phyloP scores from a whole-genome alignment of 1,140 invertebrate genomes.

The Camponotus floridanus region DNA sequence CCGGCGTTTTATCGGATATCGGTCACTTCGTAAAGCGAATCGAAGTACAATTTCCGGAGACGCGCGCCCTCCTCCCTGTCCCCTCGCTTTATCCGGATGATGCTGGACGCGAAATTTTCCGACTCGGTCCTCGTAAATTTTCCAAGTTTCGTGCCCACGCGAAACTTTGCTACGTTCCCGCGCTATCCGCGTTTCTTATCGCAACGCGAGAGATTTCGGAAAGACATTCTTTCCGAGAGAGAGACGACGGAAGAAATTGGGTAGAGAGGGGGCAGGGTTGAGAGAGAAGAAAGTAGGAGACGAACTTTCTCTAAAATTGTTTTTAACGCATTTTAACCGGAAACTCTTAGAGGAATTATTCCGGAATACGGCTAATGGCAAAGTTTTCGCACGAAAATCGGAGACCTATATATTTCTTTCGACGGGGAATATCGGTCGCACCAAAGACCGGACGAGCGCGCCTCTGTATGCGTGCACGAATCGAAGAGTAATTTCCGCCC shows the following conservation, averaged over 20 bases:
- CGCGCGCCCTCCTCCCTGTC: neutral
- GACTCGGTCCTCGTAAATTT: constrained; percentile 45
- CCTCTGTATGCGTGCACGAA: constrained; percentile 46
- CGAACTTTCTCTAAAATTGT: constrained; percentile 53
- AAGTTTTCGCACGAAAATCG: constrained; percentile 35
- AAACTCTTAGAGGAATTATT: constrained; percentile 33
- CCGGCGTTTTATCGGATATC: constrained; percentile 51
- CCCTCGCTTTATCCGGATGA: neutral
- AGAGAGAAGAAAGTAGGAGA: neutral
- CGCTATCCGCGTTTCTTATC: constrained; percentile 59
- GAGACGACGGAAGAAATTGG: neutral
- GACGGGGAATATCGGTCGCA: constrained; percentile 55
- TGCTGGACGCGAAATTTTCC: constrained; percentile 29
- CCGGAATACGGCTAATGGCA: constrained; percentile 37
- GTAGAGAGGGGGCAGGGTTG: neutral
- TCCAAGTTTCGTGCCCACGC: constrained; percentile 46
- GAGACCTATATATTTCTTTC: constrained; percentile 53
- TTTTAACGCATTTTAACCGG: constrained; percentile 54
- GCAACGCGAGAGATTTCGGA: constrained; percentile 38
- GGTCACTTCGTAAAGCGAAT: constrained; percentile 78
- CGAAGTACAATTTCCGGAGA: constrained; percentile 82
- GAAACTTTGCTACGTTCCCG: constrained; percentile 33
- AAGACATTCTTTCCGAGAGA: constrained; percentile 18
- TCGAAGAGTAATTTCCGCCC: constrained; percentile 62
- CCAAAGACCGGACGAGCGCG: neutral